phyloP scores from a whole-genome alignment of 2,888 invertebrate genomes.

The Bellardia pandia region DNA sequence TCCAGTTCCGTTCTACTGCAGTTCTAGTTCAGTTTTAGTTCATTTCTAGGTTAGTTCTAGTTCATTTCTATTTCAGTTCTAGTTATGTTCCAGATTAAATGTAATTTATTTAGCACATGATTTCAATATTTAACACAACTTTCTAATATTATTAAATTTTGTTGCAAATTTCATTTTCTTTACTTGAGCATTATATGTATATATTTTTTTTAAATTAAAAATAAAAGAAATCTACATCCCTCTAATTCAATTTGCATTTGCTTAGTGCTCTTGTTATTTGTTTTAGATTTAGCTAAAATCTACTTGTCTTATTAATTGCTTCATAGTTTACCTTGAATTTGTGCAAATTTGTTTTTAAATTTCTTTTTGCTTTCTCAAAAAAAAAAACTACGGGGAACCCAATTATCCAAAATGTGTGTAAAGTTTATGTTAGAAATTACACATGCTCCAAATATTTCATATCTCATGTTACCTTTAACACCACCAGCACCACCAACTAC shows the following conservation, averaged over 20 bases:
- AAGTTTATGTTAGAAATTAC: conserved; percentile 59
- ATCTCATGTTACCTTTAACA: conserved; percentile 61
- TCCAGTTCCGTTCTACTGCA: no score
- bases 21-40: no score
- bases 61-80: no score
- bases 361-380: background rate
- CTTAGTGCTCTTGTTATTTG: background rate
- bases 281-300: conserved; percentile 41
- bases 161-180: no score
- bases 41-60: no score
- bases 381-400: conserved; percentile 18
- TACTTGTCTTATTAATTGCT: conserved; percentile 56
- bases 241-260: conserved; percentile 16
- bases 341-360: conserved; percentile 52
- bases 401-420: conserved; percentile 52
- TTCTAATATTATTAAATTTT: no score
- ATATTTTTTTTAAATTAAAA: background rate
- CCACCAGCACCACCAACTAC: conserved; percentile 37
- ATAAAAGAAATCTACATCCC: background rate
- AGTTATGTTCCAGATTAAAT: no score
- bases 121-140: no score
- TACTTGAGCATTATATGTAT: no score
- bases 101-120: no score
- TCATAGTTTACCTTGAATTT: conserved; percentile 56
- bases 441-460: conserved; percentile 62